These are phyloP conservation scores for Calliphora vicina DNA, from an alignment of 1,140 invertebrate genomes.

Conservation along the genomic window DNA sequence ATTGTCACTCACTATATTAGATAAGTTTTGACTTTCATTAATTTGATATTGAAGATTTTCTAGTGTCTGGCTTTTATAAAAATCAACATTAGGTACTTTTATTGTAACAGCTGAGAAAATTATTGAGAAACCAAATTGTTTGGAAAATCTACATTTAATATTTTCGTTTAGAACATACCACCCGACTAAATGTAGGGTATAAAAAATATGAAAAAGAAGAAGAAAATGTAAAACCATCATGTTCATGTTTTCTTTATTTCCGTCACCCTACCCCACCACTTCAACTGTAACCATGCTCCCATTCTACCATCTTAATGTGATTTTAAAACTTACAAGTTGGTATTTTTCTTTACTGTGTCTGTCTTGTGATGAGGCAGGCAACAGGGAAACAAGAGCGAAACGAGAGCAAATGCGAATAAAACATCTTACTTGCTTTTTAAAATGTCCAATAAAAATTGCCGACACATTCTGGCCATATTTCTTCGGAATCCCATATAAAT, in stretches of 20 bases:
- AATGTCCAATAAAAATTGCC: slow-evolving; percentile 65
- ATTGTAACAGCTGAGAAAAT: too few relatives aligned
- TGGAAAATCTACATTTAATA: too few relatives aligned
- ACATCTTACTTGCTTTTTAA: slow-evolving; percentile 64
- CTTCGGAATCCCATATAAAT: slow-evolving; percentile 64
- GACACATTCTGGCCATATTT: slow-evolving; percentile 64
- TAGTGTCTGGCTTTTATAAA: too few relatives aligned
- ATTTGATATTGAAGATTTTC: too few relatives aligned
- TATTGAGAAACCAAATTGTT: too few relatives aligned
- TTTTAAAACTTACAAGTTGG: slow-evolving; percentile 22
- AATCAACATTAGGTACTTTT: too few relatives aligned
- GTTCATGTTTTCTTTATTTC: neutral
- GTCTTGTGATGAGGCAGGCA: neutral
- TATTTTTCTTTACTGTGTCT: neutral
- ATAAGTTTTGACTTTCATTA: too few relatives aligned
- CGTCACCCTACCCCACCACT: neutral
- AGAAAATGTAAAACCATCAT: neutral
- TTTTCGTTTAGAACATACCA: too few relatives aligned
- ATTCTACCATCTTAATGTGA: slow-evolving; percentile 17
- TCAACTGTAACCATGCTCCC: neutral
- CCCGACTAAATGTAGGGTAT: neutral
- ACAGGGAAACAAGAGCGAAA: slow-evolving; percentile 27
- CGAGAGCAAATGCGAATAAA: slow-evolving; percentile 44
- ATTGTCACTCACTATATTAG: too few relatives aligned
- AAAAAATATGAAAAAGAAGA: too few relatives aligned